Evolutionary conservation across 2,888 invertebrate species (phyloP), one percentile per base, ranked within the genome.

Genomic region (Augiades crinisus): DNA sequence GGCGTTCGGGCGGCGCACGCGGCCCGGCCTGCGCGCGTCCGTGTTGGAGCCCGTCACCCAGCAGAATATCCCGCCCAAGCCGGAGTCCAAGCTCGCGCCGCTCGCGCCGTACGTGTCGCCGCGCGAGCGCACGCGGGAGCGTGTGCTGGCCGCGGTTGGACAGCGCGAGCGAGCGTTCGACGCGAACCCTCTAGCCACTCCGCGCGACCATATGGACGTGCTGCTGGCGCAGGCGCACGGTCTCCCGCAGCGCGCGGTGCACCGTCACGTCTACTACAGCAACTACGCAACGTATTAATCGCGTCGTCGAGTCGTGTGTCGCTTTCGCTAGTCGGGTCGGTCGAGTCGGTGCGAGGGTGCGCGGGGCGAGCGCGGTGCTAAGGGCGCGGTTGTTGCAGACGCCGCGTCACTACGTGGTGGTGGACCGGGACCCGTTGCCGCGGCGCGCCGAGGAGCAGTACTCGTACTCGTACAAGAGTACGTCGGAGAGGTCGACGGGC

Each of bases 331-430:
- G 75, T 73, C 56, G 64, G 75, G 73, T 73, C 65, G 70, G 70
- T 67, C 70, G 65, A 66, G 63, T 65, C 64, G 64, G 66, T 63
- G 70, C 62, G 65, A 63, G 67, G 68, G 70, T 63, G 68, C 69
- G 67, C 69, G 72, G 68, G 68, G 61, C 47, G 57, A 58, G 45
- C 56, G 64, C 57, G 64, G 57, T 56, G 64, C 67, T 70, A 69
- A 81, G 78, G 74, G 78, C 78, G 74, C 77, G 81, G 90, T 91
- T 91, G 89, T 92, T 92, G 88, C 93, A 96, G 96, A 96, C 94
- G 90, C 96, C 94, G 90, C 95, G 96, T 72, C 94, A 96, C 85
- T 94, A 95, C 92, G 95, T 95, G 91, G 93, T 95, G 90, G 94
- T 95, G 82, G 93, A 93, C 84, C 95, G 95, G 79, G 92, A 94